A percentile compares a stretch with the other conserved stretches of the same genome.
phyloP scores from a whole-genome alignment of 2,113 vertebrate genomes.

The Mormyrus lacerda region DNA sequence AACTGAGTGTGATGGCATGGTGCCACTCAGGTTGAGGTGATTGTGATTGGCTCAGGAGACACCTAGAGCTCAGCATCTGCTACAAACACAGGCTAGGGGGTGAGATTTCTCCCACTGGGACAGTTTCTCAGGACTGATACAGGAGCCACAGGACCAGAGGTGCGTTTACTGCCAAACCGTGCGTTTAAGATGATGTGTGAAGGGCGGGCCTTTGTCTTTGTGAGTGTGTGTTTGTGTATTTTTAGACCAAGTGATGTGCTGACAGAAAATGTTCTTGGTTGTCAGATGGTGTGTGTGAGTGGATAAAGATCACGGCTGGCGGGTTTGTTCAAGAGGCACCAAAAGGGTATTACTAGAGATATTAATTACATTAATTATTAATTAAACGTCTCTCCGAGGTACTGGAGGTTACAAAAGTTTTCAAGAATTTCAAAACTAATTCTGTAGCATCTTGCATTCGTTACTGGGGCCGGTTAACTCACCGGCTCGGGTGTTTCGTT shows the following conservation, averaged over 20 bases:
- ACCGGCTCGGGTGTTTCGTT: neutral
- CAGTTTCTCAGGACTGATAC: neutral
- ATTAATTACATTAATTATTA: too few relatives aligned
- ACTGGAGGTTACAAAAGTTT: neutral
- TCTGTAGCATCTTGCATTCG: neutral
- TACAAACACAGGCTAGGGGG: slow-evolving; percentile 51
- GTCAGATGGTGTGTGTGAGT: neutral
- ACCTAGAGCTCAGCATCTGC: slow-evolving; percentile 24
- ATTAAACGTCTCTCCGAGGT: neutral
- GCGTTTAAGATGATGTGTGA: neutral
- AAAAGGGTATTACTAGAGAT: neutral
- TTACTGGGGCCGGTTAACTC: neutral
- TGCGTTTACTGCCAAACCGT: slow-evolving; percentile 9
- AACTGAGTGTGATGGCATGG: slow-evolving; percentile 28
- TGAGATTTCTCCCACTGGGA: slow-evolving; percentile 22
- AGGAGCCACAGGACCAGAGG: slow-evolving; percentile 13
- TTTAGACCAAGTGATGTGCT: neutral
- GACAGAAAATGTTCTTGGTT: neutral
- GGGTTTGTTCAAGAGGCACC: neutral
- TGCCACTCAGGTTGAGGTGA: slow-evolving; percentile 39
- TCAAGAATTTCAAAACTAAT: neutral
- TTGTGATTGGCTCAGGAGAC: slow-evolving; percentile 46
- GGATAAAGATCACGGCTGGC: neutral
- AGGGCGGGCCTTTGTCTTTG: neutral
- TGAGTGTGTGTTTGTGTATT: neutral